Percentiles rank a stretch among this genome's conserved stretches.
Conservation (phyloP, 2,113 vertebrate species). For the Brachyhypopomus occidentalis region DNA sequence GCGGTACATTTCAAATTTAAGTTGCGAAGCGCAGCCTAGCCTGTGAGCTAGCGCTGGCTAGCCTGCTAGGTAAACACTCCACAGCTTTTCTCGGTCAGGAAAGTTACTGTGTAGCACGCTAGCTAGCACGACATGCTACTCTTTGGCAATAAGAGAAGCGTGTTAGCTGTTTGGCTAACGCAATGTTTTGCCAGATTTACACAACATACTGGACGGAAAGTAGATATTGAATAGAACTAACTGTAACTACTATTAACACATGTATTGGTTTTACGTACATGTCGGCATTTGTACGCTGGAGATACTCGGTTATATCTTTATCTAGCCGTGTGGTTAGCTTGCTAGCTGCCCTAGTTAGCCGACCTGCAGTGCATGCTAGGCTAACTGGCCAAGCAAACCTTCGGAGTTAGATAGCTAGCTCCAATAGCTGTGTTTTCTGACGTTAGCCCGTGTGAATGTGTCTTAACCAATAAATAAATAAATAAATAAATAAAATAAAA, state of each 20-base stretch:
- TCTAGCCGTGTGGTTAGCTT: not conserved
- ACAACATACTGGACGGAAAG: not conserved
- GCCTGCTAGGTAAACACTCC: not conserved
- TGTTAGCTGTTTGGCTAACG: constrained; percentile 47
- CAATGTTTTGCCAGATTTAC: not conserved
- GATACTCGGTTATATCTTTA: no score
- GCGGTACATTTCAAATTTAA: constrained; percentile 56
- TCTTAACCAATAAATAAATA: no score
- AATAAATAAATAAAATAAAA: no score
- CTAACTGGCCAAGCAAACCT: constrained; percentile 34
- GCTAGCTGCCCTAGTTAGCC: not conserved
- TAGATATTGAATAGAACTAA: not conserved
- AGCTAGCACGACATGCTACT: constrained; percentile 12
- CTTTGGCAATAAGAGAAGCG: constrained; percentile 2
- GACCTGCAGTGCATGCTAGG: constrained; percentile 20
- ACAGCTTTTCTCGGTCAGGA: not conserved
- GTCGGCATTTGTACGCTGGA: not conserved
- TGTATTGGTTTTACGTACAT: no score
- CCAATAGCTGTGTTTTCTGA: not conserved
- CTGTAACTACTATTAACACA: not conserved
- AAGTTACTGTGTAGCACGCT: constrained; percentile 8
- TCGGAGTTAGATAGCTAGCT: constrained; percentile 8
- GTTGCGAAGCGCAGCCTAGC: constrained; percentile 35
- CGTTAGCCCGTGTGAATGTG: not conserved
- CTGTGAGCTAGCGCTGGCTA: constrained; percentile 27